Evolutionary conservation across 2,888 invertebrate species (phyloP).

Genomic region (Ferrisia virgata): DNA sequence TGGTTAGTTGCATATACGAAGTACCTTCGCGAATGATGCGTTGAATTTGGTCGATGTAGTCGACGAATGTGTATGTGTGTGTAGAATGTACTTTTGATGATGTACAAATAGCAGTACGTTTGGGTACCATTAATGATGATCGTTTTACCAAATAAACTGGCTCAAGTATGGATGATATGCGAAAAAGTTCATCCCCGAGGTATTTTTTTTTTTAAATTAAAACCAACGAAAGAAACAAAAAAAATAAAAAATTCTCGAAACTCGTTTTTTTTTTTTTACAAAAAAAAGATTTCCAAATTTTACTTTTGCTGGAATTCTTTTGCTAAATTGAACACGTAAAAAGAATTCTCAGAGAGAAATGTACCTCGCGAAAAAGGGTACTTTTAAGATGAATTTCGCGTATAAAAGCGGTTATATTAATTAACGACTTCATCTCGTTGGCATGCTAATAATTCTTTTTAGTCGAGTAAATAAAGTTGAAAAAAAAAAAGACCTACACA

Average conservation of each 20-base stretch:
- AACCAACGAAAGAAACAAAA: too few species aligned
- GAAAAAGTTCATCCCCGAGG: background rate
- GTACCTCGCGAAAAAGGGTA: background rate
- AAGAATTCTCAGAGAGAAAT: background rate
- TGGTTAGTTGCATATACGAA: background rate
- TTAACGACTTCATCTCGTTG: constrained; percentile 15
- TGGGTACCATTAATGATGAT: background rate
- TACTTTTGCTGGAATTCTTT: background rate
- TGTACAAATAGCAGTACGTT: too few species aligned
- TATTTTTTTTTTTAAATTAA: too few species aligned
- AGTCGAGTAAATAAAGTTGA: background rate
- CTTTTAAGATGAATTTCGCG: background rate
- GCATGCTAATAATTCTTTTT: constrained; percentile 5
- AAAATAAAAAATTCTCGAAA: background rate
- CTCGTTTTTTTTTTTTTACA: background rate
- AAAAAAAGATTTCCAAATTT: background rate
- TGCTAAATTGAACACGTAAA: background rate
- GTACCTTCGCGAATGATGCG: background rate
- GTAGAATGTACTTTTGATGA: background rate
- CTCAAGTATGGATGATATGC: background rate
- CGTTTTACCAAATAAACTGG: background rate
- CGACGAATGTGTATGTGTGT: background rate
- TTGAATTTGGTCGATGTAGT: background rate
- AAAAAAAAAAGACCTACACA: too few species aligned
- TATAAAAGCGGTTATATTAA: constrained; percentile 6